Evolutionary conservation across 2,113 vertebrate genomes (phyloP).

Genomic region (Gopherus evgoodei): DNA sequence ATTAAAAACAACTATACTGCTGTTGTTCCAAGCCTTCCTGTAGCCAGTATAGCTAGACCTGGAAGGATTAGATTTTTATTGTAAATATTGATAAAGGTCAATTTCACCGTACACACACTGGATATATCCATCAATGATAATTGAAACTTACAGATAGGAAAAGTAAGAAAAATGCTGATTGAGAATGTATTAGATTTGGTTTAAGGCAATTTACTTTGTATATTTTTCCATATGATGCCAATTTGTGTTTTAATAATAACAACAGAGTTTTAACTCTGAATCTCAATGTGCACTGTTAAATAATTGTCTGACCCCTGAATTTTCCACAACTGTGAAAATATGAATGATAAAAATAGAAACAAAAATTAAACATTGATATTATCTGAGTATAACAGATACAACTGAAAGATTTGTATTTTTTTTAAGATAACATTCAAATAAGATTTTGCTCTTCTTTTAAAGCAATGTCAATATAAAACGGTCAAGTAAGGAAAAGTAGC

Average conservation of each 20-base stretch:
- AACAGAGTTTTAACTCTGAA: background rate
- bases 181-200: background rate
- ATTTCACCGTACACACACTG: background rate
- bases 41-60: rapidly evolving
- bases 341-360: background rate
- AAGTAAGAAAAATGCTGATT: background rate
- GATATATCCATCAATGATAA: background rate
- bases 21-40: background rate
- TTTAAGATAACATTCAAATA: background rate
- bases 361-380: background rate
- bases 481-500: background rate
- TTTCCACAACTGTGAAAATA: background rate
- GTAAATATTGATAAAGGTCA: background rate
- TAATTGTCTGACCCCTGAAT: background rate
- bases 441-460: background rate
- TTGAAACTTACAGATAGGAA: background rate
- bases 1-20: background rate
- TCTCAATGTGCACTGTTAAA: background rate
- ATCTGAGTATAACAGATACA: background rate
- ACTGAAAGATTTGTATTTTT: background rate
- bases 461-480: background rate
- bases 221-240: background rate
- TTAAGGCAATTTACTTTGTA: background rate
- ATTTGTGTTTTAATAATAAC: background rate
- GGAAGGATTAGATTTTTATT: background rate